Base-by-base conservation (phyloP, 2,888 invertebrate genomes). In the Sarcophaga rosellei region DNA sequence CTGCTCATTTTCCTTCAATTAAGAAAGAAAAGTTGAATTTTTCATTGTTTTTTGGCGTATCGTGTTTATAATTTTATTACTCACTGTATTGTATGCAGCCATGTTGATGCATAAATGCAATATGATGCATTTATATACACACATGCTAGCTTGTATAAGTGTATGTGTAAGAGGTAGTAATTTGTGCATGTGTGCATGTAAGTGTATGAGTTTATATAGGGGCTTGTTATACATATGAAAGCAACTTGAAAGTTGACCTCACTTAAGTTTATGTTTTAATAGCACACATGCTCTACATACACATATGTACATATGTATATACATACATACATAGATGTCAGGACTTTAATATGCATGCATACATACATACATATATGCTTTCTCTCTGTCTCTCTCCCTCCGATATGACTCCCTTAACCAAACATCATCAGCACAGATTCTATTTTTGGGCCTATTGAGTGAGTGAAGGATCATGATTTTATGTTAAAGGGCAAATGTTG, bases 211-310 rank as follows among this genome's bases (percentile, higher is more conserved):
- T 2, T 44, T 35, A 47, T 59, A 6, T 66, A 62, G 70, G 23
- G 70, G 23, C 35, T 23, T 68, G 57, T 35, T 35, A 25, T 11
- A 11, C 47, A 47, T 47, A 47, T 12, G 4, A 68, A 45, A 62
- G 17, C 72, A 63, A 68, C 73, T 63, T 11, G 20, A 82, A 57
- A 63, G 53, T 21, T 78, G 77, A 83, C 83, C 83, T 68, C 53
- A 25, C 72, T 73, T 23, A 44, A 68, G 44, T 68, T 59, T 62
- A 17, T 57, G 59, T 63, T 57, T 63, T 53, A 75, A 53, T 61
- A 65, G 62, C 15, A n/a, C 15, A 23, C 10, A 47, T 47, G 47
- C 11, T 47, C 23, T 35, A n/a, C 17, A 6, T 3, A 73, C 11
- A 35, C 8, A 53, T 25, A 62, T 21, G 17, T 21, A 74, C 53